phyloP scores from a whole-genome alignment of 2,888 invertebrate genomes.

The Antitype chi region DNA sequence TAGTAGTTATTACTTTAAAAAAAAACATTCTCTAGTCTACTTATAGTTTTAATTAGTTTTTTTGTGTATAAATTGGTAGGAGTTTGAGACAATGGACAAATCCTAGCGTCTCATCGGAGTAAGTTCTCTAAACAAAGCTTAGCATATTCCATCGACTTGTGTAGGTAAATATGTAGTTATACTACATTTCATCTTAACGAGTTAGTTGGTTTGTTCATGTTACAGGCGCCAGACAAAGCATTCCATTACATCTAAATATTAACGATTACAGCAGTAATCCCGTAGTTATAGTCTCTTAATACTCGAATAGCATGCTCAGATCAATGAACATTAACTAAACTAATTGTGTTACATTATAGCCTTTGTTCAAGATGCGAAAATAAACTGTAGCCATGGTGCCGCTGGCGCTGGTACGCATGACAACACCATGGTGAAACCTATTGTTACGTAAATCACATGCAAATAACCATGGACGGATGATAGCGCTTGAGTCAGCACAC shows the following conservation, averaged over 20 bases:
- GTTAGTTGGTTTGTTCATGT: neutral
- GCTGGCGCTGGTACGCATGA: constrained; percentile 19
- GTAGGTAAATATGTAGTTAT: neutral
- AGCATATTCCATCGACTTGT: neutral
- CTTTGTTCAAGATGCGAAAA: constrained; percentile 34
- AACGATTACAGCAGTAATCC: neutral
- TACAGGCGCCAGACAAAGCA: constrained; percentile 4
- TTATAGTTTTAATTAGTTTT: too few relatives aligned
- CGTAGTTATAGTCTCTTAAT: neutral
- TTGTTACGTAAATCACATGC: constrained; percentile 66
- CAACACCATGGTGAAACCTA: constrained; percentile 67
- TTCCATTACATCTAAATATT: constrained; percentile 1
- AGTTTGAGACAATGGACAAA: too few relatives aligned
- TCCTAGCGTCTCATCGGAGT: neutral
- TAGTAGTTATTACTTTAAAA: too few relatives aligned
- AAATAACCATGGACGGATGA: constrained; percentile 47
- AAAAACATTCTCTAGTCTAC: too few relatives aligned
- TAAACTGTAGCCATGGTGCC: constrained; percentile 34
- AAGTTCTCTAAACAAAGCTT: constrained; percentile 7
- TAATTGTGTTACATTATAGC: constrained; percentile 8
- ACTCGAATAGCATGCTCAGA: constrained; percentile 2
- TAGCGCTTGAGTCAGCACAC: constrained; percentile 16
- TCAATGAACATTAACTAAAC: constrained; percentile 11
- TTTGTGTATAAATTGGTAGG: too few relatives aligned
- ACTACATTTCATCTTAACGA: neutral